These are phyloP conservation scores for Rhodinocichla rosea DNA, from an alignment of 2,113 vertebrate genomes.

Conservation along the genomic window DNA sequence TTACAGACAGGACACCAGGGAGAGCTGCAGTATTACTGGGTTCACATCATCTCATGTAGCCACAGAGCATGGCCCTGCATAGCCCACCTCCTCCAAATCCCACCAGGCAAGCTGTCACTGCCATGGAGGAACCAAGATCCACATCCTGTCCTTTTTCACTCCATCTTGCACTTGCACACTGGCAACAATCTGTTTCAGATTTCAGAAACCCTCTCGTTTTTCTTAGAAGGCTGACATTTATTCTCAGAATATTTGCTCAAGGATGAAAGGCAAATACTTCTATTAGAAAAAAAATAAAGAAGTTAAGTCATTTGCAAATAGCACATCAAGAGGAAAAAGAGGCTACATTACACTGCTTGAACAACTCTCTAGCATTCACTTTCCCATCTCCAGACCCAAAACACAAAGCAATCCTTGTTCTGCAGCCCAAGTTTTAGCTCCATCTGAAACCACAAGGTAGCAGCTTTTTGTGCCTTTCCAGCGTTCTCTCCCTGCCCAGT, in stretches of 20 bases:
- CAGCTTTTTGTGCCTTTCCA: background rate
- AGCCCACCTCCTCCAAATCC: background rate
- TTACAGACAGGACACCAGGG: rapidly evolving
- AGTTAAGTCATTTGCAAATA: slow-evolving; percentile 22
- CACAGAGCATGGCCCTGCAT: rapidly evolving
- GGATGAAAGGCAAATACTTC: background rate
- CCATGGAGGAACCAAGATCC: background rate
- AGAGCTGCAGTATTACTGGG: background rate
- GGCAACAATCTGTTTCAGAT: background rate
- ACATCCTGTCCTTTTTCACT: background rate
- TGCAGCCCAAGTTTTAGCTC: background rate
- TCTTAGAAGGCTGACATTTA: slow-evolving; percentile 9
- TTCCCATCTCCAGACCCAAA: background rate
- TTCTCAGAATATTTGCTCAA: background rate
- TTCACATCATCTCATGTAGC: background rate
- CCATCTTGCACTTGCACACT: background rate
- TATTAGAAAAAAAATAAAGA: background rate
- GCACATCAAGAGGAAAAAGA: background rate
- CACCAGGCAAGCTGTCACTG: background rate
- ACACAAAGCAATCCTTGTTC: background rate
- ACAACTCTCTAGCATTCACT: background rate
- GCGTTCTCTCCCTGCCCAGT: background rate
- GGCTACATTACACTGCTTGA: background rate
- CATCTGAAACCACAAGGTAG: background rate
- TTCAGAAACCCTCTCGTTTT: background rate